A percentile compares a stretch with the other conserved stretches of the same genome.
phyloP scores from a whole-genome alignment of 2,113 vertebrate genomes.

The Nothocercus nigrocapillus region DNA sequence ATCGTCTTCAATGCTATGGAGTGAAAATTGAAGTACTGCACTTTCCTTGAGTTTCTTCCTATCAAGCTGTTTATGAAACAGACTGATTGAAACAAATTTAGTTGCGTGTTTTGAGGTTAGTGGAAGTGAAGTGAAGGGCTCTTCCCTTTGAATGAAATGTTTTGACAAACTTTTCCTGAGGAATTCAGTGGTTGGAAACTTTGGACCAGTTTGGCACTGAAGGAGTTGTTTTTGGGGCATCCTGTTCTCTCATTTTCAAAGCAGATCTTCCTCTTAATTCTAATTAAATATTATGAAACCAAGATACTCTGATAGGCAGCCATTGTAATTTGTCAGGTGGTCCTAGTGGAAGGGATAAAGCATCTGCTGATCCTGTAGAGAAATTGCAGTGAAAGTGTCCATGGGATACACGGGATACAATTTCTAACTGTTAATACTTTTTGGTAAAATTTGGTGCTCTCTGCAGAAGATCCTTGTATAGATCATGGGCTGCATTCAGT shows the following conservation, averaged over 20 bases:
- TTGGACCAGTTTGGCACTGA: slow-evolving; percentile 2
- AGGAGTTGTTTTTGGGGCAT: background rate
- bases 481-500: background rate
- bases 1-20: background rate
- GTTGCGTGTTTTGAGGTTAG: slow-evolving; percentile 28
- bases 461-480: background rate
- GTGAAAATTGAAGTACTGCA: slow-evolving; percentile 28
- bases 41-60: slow-evolving; percentile 42
- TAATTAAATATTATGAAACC: slow-evolving; percentile 49
- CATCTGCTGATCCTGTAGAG: background rate
- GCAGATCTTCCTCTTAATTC: slow-evolving; percentile 56
- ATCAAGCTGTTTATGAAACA: slow-evolving; percentile 33
- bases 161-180: slow-evolving; percentile 50
- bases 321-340: slow-evolving; percentile 43
- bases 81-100: slow-evolving; percentile 23
- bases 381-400: background rate
- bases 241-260: slow-evolving; percentile 16
- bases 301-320: slow-evolving; percentile 41
- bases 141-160: background rate
- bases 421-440: background rate
- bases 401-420: accelerated
- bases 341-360: background rate
- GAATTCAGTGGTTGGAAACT: background rate
- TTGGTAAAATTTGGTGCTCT: background rate
- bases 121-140: slow-evolving; percentile 17